Evolutionary conservation across 2,797 vertebrate genomes (phyloP).

Genomic region (Adelosebastes latens): DNA sequence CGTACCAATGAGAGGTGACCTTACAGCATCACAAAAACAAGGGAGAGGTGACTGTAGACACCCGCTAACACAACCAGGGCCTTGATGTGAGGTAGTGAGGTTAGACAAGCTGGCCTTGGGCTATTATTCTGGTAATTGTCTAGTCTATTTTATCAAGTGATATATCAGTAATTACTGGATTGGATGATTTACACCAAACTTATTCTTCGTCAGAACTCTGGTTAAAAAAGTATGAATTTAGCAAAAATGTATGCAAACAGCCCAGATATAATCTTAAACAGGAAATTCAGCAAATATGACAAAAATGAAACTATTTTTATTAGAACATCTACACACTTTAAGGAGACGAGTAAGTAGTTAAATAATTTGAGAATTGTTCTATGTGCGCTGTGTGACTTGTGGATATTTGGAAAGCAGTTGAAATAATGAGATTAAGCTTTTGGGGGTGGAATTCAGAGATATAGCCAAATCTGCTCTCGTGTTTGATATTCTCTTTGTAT

Average conservation of each 20-base stretch:
- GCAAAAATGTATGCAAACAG: background rate
- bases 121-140: background rate
- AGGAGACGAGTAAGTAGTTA: background rate
- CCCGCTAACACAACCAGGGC: background rate
- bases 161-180: background rate
- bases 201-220: background rate
- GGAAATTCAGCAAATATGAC: background rate
- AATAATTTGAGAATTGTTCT: background rate
- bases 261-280: background rate
- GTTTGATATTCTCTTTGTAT: constrained; percentile 1
- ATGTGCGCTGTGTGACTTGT: background rate
- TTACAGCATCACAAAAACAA: constrained; percentile 32
- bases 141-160: background rate
- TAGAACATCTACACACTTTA: background rate
- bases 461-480: background rate
- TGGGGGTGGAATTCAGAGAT: background rate
- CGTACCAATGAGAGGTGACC: constrained; percentile 42
- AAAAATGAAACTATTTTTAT: background rate
- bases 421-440: constrained; percentile 13
- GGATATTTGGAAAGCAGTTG: constrained; percentile 11
- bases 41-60: background rate
- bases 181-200: background rate
- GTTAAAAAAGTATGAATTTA: background rate
- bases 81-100: constrained; percentile 6
- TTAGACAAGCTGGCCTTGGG: background rate